phyloP scores from a whole-genome alignment of 2,888 invertebrate genomes.

The Philonicus albiceps region DNA sequence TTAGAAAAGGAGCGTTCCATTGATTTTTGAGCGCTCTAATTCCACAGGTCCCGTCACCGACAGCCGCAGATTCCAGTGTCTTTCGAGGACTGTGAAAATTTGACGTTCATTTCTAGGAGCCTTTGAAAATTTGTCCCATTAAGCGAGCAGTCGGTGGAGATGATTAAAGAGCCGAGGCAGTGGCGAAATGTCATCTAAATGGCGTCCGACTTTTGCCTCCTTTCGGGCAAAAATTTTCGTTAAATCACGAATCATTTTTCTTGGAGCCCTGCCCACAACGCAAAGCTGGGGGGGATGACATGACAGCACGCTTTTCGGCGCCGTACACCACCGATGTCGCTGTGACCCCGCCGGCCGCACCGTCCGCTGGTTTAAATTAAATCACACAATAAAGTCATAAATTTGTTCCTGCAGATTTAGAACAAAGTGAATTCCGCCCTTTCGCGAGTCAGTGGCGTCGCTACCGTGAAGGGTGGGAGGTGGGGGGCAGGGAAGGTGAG shows the following conservation, averaged over 20 bases:
- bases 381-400: constrained; percentile 43
- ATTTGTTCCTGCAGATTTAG: constrained; percentile 39
- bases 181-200: constrained; percentile 27
- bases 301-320: not conserved
- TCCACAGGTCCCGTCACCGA: not conserved
- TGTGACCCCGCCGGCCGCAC: not conserved
- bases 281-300: not conserved
- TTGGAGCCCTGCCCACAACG: not conserved
- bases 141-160: not conserved
- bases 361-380: constrained; percentile 33
- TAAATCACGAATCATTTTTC: constrained; percentile 39
- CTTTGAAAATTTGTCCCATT: constrained; percentile 8
- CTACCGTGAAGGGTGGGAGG: no score
- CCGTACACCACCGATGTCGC: not conserved
- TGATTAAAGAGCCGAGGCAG: not conserved
- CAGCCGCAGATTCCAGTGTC: not conserved
- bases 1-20: not conserved
- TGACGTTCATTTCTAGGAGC: constrained; percentile 2
- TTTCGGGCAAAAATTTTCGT: constrained; percentile 24
- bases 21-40: not conserved
- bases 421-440: constrained; percentile 40
- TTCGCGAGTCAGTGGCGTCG: not conserved
- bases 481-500: not conserved
- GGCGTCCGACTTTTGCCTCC: constrained; percentile 31
- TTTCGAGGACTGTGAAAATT: not conserved